Base-by-base conservation (phyloP, 2,113 vertebrate genomes). In the Camelus bactrianus region DNA sequence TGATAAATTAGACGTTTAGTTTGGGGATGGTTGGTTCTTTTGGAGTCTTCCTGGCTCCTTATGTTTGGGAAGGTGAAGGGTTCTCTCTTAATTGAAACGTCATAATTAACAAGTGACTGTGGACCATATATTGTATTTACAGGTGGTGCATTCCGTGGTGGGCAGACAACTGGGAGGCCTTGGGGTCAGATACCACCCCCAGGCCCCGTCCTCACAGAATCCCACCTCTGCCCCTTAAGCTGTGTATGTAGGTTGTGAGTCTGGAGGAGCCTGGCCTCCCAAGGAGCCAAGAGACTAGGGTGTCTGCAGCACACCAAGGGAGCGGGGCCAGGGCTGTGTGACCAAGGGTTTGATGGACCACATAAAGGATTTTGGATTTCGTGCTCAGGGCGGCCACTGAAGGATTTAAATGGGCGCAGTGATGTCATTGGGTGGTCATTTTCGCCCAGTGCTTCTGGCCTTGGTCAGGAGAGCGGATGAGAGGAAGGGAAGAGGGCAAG, bases 271-370 rank as follows among this genome's bases (percentile, higher is more conserved):
- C 32, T 50, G 16, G 15, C 24, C 48, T 35, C 20, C 32, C 32
- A 3, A 28, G 73, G 35, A 30, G 10, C 1, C 10, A 20, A 50
- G 58, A 38, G 38, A 65, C 84, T 48, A n/a, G 17, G 58, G 30
- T n/a, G 58, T 88, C 67, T 67, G 38, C 22, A 26, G 15, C 32
- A 10, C 2, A 32, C 26, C 0, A 0, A 58, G 24, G 3, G 48
- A 35, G 3, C 0, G n/a, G 15, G 15, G 15, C 50, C 32, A 2
- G 19, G 19, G 7, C 54, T 82, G 60, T 0, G 8, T n/a, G 19
- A 42, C 28, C 26, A 9, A 35, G 38, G 86, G 14, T 24, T 62
- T n/a, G n/a, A 20, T 19, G 20, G 72, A 4, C 73, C 56, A 4
- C 0, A 6, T 24, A 35, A 50, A 60, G 12, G 67, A 88, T 42